These are phyloP conservation scores for Boloria euphrosyne DNA, from an alignment of 2,888 invertebrate genomes.

Conservation along the genomic window DNA sequence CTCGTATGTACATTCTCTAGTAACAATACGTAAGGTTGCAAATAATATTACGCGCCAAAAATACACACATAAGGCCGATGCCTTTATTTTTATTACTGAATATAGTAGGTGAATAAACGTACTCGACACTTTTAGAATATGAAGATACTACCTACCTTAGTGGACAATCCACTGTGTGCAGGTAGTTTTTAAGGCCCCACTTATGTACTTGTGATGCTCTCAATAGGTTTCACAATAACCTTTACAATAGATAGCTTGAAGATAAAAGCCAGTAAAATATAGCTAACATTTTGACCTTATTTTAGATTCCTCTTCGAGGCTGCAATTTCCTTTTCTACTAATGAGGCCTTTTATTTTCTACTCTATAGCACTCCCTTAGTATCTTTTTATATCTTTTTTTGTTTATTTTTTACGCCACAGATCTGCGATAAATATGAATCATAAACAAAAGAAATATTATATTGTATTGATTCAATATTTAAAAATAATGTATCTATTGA, in stretches of 20 bases:
- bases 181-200: constrained; percentile 35
- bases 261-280: constrained; percentile 54
- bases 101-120: not conserved
- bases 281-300: constrained; percentile 76
- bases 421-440: constrained; percentile 17
- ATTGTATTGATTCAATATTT: too few relatives aligned
- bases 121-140: constrained; percentile 20
- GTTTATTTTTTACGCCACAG: constrained; percentile 30
- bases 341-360: constrained; percentile 75
- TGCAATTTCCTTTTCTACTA: constrained; percentile 80
- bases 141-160: constrained; percentile 5
- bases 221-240: constrained; percentile 48
- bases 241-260: constrained; percentile 50
- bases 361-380: constrained; percentile 53
- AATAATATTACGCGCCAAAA: too few relatives aligned
- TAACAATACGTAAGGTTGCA: too few relatives aligned
- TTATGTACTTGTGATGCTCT: constrained; percentile 40
- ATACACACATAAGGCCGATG: not conserved
- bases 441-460: constrained; percentile 5
- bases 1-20: too few relatives aligned
- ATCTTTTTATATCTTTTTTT: constrained; percentile 43
- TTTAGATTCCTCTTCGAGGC: constrained; percentile 71
- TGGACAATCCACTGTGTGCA: constrained; percentile 17
- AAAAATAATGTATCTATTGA: too few relatives aligned
- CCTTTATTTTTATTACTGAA: not conserved